A percentile compares a stretch with the other conserved stretches of the same genome.
Conservation (phyloP, 2,797 vertebrate species). For the Pangasius djambal region DNA sequence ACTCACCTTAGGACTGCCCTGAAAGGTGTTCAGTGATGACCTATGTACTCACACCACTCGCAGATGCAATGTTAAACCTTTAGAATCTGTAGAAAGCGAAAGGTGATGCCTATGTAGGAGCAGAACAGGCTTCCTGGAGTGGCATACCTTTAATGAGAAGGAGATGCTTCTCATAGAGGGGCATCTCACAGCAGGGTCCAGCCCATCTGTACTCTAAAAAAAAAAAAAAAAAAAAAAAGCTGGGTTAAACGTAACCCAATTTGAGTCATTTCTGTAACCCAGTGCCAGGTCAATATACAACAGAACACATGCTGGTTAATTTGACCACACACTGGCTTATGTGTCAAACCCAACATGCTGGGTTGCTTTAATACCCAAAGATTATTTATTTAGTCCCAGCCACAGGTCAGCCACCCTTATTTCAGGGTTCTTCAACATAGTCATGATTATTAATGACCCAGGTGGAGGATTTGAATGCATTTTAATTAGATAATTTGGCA, state of each 20-base stretch:
- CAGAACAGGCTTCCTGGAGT: not conserved
- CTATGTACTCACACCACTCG: not conserved
- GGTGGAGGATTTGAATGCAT: not conserved
- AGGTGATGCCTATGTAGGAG: not conserved
- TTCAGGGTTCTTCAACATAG: not conserved
- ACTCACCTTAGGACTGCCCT: constrained; percentile 5
- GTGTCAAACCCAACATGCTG: not conserved
- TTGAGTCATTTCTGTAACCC: not conserved
- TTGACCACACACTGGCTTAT: not conserved
- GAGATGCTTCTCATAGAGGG: not conserved
- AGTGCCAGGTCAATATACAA: not conserved
- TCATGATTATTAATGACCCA: not conserved
- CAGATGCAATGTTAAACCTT: not conserved
- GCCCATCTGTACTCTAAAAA: not conserved
- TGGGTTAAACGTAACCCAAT: constrained; percentile 3
- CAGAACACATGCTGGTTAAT: not conserved
- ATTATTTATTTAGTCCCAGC: not conserved
- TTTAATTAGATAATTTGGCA: not conserved
- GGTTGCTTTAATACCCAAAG: not conserved
- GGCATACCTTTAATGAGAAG: not conserved
- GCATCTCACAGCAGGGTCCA: not conserved
- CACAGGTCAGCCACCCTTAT: not conserved
- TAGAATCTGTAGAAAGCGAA: not conserved
- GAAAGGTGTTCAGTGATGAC: not conserved
- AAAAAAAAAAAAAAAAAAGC: not conserved